phyloP scores from a whole-genome alignment of 2,113 vertebrate species.

The Thryonomys swinderianus region DNA sequence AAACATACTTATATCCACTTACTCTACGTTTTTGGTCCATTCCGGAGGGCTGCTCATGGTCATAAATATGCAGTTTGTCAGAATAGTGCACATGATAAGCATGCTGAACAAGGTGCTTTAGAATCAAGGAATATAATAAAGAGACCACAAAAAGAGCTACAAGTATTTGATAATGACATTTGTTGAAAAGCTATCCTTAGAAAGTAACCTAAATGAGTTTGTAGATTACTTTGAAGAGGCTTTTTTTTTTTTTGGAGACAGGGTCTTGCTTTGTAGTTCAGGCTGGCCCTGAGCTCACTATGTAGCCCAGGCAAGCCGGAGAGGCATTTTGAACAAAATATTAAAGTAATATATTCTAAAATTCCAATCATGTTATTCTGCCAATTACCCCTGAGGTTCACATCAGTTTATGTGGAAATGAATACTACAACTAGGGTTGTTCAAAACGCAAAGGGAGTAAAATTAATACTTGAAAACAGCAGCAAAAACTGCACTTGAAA shows the following conservation, averaged over 20 bases:
- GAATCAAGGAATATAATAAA: slow-evolving; percentile 90
- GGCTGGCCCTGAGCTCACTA: no score
- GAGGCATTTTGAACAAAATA: neutral
- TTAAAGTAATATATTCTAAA: neutral
- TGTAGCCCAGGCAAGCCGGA: no score
- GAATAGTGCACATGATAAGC: slow-evolving; percentile 97
- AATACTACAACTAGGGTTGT: neutral
- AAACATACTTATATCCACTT: slow-evolving; percentile 84
- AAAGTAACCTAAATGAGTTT: neutral
- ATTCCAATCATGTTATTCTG: neutral
- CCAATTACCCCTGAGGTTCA: neutral
- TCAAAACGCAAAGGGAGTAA: slow-evolving; percentile 26
- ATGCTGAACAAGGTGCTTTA: slow-evolving; percentile 91
- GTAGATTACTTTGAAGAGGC: neutral
- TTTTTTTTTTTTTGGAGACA: neutral
- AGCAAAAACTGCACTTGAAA: slow-evolving; percentile 9
- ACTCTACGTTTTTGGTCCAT: slow-evolving; percentile 95
- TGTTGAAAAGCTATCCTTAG: slow-evolving; percentile 9
- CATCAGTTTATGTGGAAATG: slow-evolving; percentile 3
- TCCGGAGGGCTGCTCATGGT: slow-evolving; percentile 86
- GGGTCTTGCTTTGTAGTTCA: no score
- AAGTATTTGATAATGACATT: neutral
- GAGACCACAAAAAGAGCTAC: neutral
- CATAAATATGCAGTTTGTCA: slow-evolving; percentile 98
- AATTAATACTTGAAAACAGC: neutral